Percentiles rank a stretch among this genome's conserved stretches.
phyloP scores from a whole-genome alignment of 2,888 invertebrate genomes.

The Cerastis leucographa region DNA sequence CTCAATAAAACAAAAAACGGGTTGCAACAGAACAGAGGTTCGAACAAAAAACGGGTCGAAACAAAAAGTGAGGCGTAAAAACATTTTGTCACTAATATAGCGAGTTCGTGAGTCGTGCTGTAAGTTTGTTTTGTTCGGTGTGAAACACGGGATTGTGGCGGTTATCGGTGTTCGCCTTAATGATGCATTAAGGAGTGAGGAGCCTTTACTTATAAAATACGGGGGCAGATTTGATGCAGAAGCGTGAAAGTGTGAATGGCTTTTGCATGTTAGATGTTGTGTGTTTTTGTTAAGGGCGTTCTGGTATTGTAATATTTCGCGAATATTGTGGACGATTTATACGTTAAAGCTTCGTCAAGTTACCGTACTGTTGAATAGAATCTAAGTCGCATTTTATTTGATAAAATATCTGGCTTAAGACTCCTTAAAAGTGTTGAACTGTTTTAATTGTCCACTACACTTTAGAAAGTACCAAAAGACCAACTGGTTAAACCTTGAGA shows the following conservation, averaged over 20 bases:
- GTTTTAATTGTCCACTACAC: not conserved
- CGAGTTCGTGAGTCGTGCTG: conserved; percentile 67
- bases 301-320: not conserved
- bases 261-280: conserved; percentile 27
- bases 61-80: conserved; percentile 78
- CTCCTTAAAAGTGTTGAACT: not conserved
- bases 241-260: conserved; percentile 57
- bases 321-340: not conserved
- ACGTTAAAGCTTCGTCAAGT: not conserved
- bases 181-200: conserved; percentile 66
- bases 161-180: conserved; percentile 69
- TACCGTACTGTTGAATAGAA: not conserved
- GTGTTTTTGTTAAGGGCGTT: conserved; percentile 1
- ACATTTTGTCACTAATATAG: conserved; percentile 83
- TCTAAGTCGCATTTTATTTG: not conserved
- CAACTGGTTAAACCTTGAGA: not conserved
- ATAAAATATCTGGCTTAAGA: not conserved
- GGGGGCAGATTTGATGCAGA: conserved; percentile 46
- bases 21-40: conserved; percentile 65
- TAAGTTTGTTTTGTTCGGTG: conserved; percentile 65
- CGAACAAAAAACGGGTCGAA: conserved; percentile 44
- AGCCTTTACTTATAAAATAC: conserved; percentile 65
- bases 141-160: conserved; percentile 68
- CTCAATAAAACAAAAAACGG: conserved; percentile 78
- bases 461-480: not conserved